These are phyloP conservation scores for Grammomys dolichurus DNA, from an alignment of 2,113 vertebrate genomes.

Conservation along the genomic window DNA sequence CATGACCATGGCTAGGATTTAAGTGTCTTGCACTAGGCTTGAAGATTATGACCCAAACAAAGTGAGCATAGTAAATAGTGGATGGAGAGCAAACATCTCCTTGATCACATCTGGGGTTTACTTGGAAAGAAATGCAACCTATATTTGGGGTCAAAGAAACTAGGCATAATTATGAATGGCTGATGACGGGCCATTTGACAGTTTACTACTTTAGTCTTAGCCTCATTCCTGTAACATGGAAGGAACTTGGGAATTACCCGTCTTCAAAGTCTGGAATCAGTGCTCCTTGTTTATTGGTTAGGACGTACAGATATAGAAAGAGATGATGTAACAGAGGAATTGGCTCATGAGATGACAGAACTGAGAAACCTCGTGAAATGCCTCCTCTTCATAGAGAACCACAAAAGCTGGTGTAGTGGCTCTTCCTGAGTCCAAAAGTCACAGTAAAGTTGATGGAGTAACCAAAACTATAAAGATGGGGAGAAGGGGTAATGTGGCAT, in stretches of 20 bases:
- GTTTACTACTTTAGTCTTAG: background rate
- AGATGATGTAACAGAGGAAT: background rate
- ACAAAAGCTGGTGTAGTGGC: background rate
- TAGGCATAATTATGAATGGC: background rate
- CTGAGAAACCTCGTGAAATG: background rate
- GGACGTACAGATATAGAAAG: background rate
- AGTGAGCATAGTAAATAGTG: background rate
- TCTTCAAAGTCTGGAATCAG: background rate
- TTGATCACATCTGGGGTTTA: background rate
- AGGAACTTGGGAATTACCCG: background rate
- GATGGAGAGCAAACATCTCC: background rate
- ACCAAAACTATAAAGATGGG: background rate
- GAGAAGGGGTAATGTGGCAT: rapidly evolving
- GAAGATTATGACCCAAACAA: background rate
- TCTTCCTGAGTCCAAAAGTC: background rate
- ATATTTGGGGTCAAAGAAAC: background rate
- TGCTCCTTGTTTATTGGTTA: background rate
- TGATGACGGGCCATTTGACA: background rate
- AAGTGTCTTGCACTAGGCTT: background rate
- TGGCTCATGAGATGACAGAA: background rate
- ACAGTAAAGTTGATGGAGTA: background rate
- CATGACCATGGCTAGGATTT: too few species aligned
- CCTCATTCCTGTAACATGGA: background rate
- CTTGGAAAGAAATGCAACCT: background rate
- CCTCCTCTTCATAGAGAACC: background rate